Conservation (phyloP, 2,888 invertebrate genomes). For the Paralinhomoeus sp. region DNA sequence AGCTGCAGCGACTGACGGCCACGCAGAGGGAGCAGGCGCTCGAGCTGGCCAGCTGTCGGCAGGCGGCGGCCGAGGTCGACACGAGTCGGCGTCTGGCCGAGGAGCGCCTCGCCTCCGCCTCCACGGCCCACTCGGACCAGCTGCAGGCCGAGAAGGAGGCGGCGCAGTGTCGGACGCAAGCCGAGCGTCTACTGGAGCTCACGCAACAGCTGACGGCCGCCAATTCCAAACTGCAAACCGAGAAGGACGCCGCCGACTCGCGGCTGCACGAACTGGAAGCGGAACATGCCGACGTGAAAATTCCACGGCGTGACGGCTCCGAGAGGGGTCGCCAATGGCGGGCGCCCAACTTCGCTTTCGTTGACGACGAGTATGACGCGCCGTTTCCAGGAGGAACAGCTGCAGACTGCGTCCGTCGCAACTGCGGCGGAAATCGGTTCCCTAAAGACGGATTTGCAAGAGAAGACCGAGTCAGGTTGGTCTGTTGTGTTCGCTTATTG, state of each 20-base stretch:
- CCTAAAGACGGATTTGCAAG: too few species aligned
- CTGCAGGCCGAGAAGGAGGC: constrained; percentile 34
- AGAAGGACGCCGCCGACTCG: constrained; percentile 43
- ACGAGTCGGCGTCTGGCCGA: background rate
- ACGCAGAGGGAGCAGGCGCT: background rate
- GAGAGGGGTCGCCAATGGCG: too few species aligned
- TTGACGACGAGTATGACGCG: too few species aligned
- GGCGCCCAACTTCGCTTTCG: too few species aligned
- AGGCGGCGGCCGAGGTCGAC: background rate
- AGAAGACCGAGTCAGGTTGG: too few species aligned
- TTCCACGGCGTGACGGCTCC: too few species aligned
- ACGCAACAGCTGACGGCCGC: constrained; percentile 55
- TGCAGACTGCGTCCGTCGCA: too few species aligned
- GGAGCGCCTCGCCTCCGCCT: background rate
- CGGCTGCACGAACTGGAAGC: constrained; percentile 27
- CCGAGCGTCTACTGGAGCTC: constrained; percentile 51
- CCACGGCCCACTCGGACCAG: background rate
- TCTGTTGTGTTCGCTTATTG: too few species aligned
- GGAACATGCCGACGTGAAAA: too few species aligned
- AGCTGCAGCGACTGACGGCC: background rate
- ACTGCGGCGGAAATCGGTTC: too few species aligned
- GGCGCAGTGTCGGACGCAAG: constrained; percentile 43
- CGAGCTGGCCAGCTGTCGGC: background rate
- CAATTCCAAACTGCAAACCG: constrained; percentile 48
- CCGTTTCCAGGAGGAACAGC: too few species aligned